Evolutionary conservation across 2,888 invertebrate species (phyloP).

Genomic region (Vannuccia rotundouncinata): DNA sequence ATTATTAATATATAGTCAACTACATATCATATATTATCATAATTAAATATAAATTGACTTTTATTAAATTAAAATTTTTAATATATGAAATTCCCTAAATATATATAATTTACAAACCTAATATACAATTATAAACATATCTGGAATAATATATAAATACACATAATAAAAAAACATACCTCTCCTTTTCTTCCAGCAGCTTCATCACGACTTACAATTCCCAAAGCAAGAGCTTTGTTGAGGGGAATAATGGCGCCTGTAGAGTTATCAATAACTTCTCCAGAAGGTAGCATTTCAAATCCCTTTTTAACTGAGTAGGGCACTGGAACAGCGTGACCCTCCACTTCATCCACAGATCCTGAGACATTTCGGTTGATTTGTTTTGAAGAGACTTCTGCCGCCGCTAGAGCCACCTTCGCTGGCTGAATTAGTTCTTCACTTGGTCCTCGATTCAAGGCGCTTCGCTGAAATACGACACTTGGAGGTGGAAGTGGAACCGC

Average conservation of each 20-base stretch:
- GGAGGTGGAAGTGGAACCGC: constrained; percentile 31
- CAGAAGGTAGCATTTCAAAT: constrained; percentile 21
- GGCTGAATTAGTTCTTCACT: neutral
- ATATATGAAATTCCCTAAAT: too few relatives aligned
- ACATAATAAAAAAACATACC: neutral
- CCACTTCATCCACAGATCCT: neutral
- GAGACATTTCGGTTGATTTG: neutral
- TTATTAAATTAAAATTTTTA: too few relatives aligned
- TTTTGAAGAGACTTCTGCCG: neutral
- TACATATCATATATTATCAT: too few relatives aligned
- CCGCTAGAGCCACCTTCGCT: neutral
- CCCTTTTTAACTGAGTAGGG: constrained; percentile 8
- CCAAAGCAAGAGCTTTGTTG: constrained; percentile 8
- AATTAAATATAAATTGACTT: too few relatives aligned
- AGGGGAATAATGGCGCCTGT: constrained; percentile 9
- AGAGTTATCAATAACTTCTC: neutral
- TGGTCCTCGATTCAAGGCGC: neutral
- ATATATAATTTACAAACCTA: too few relatives aligned
- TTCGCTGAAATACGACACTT: neutral
- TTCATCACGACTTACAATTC: constrained; percentile 23
- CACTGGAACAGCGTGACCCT: constrained; percentile 1
- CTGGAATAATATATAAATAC: too few relatives aligned
- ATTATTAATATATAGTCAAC: too few relatives aligned
- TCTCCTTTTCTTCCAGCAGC: neutral
- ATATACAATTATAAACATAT: too few relatives aligned